These are phyloP conservation scores for Hydractinia echinata DNA, from an alignment of 30 jellyfish, hydroid and myxozoan species.

Conservation along the genomic window DNA sequence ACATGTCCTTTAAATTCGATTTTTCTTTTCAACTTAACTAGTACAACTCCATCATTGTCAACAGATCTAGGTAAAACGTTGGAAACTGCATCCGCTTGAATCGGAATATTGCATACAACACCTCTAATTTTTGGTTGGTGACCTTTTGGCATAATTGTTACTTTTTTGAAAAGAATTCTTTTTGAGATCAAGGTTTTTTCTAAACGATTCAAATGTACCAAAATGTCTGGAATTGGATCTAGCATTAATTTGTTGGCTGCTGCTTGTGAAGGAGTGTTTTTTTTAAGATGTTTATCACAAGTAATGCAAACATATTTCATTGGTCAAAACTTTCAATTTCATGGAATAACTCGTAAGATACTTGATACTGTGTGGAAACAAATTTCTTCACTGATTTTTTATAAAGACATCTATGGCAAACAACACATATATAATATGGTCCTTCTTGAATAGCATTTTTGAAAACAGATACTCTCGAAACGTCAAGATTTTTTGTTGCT, in stretches of 20 bases:
- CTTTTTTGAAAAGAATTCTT: slow-evolving; percentile 16
- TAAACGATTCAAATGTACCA: background rate
- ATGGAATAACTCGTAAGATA: background rate
- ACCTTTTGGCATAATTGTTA: slow-evolving; percentile 29
- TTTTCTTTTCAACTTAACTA: slow-evolving; percentile 22
- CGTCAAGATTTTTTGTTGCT: background rate
- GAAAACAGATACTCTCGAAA: background rate
- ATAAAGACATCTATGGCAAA: slow-evolving; percentile 32
- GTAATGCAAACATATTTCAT: slow-evolving; percentile 8
- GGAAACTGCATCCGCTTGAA: background rate
- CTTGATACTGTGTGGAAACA: background rate
- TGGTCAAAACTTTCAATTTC: background rate
- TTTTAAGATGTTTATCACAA: slow-evolving; percentile 14
- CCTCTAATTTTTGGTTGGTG: slow-evolving; percentile 32
- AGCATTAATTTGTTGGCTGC: slow-evolving; percentile 13
- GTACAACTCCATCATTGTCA: slow-evolving; percentile 6
- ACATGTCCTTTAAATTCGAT: too few relatives aligned
- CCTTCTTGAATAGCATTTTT: slow-evolving; percentile 13
- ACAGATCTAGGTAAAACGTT: slow-evolving; percentile 15
- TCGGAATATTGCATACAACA: slow-evolving; percentile 27
- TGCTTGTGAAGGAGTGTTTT: slow-evolving; percentile 29
- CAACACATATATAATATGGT: too few relatives aligned
- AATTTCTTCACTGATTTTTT: slow-evolving; percentile 16
- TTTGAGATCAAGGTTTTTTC: slow-evolving; percentile 19
- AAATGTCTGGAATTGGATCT: slow-evolving; percentile 3